Evolutionary conservation across 2,797 vertebrate species (phyloP), one percentile per base, ranked within the genome.

Genomic region (Micropoecilia bifurca): DNA sequence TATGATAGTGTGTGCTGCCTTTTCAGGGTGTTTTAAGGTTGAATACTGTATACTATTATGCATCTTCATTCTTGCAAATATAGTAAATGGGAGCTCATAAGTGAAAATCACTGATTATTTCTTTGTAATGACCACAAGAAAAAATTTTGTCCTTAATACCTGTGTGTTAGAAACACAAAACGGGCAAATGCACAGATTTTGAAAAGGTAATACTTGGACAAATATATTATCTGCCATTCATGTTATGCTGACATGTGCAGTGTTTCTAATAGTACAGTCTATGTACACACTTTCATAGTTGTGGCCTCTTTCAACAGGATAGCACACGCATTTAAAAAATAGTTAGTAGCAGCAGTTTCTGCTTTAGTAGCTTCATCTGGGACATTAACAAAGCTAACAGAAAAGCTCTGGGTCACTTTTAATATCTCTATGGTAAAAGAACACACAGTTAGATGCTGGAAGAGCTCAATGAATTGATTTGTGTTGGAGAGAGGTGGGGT

Each of bases 11-110:
- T n/a, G 77, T 30, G 77, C 83, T 89, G 89, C 84, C 80, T 88
- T 83, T 79, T 73, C 81, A 79, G 85, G 85, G 87, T 89, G 87
- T 90, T 73, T 87, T 85, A 83, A 81, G 85, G 78, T 84, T 79
- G 85, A 47, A 81, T 45, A 59, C 13, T 30, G 57, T 28, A 61
- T 77, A 85, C 91, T 86, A 18, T 83, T 81, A 91, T 92, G 90
- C 88, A 74, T 85, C 80, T 82, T 81, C 74, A 72, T 89, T 83
- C 87, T 77, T 82, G 79, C 85, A 81, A 74, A 85, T 45, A 45
- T 45, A 43, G 3, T 41, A 39, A 68, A 39, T 41, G 61, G 8
- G 30, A 36, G 61, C 16, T 20, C 16, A 10, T 39, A 16, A 3
- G 36, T 68, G 63, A 68, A 41, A 68, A 68, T 41, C 20, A 68